A percentile compares a stretch with the other conserved stretches of the same genome.
These are phyloP conservation scores for Proisotoma minuta DNA, from an alignment of 2,888 invertebrate genomes.

Conservation along the genomic window DNA sequence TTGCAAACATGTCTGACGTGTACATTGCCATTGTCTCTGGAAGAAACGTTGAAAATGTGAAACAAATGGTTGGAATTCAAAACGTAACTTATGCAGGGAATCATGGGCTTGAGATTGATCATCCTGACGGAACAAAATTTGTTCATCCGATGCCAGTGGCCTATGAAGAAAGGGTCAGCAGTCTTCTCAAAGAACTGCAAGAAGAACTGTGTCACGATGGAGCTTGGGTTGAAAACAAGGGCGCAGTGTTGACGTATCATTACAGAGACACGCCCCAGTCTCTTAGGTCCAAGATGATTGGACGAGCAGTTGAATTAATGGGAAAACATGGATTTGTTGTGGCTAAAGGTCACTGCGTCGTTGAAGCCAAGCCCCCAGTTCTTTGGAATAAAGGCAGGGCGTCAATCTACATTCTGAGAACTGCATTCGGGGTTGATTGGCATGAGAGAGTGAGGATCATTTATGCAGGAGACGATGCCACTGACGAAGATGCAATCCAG, in stretches of 20 bases:
- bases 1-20: constrained; percentile 78
- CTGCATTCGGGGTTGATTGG: constrained; percentile 88
- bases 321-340: constrained; percentile 69
- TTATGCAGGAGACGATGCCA: constrained; percentile 70
- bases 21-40: constrained; percentile 84
- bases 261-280: constrained; percentile 74
- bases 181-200: constrained; percentile 70
- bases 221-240: constrained; percentile 89
- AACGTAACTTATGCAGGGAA: constrained; percentile 87
- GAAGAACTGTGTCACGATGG: constrained; percentile 72
- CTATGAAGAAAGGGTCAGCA: constrained; percentile 72
- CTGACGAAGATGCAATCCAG: constrained; percentile 85
- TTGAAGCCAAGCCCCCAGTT: constrained; percentile 86
- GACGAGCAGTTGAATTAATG: constrained; percentile 68
- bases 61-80: constrained; percentile 84
- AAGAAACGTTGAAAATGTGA: constrained; percentile 79
- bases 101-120: constrained; percentile 76
- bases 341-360: constrained; percentile 69
- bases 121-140: constrained; percentile 84
- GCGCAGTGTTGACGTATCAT: constrained; percentile 78
- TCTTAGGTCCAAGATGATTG: constrained; percentile 63
- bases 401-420: constrained; percentile 81
- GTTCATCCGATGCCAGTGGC: constrained; percentile 83
- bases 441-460: constrained; percentile 78
- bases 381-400: constrained; percentile 88